phyloP scores from a whole-genome alignment of 2,797 vertebrate genomes.

The Netta rufina region DNA sequence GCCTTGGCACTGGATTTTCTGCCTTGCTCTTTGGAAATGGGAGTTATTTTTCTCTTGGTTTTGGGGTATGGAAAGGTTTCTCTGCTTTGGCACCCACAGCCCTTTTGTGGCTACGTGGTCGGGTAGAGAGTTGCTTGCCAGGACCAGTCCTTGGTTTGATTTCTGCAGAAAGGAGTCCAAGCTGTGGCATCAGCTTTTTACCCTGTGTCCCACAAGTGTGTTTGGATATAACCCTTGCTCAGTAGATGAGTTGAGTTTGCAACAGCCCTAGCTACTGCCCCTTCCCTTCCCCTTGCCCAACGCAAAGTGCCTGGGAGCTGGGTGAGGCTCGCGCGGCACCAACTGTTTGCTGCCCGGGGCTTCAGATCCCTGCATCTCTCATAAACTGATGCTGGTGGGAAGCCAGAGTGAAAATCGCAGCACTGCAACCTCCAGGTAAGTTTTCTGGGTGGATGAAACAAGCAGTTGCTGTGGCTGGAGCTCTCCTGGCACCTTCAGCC shows the following conservation, averaged over 20 bases:
- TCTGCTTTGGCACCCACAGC: background rate
- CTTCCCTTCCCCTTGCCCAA: background rate
- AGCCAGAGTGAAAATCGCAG: background rate
- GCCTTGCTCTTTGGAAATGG: background rate
- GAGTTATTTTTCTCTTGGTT: background rate
- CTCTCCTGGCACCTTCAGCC: background rate
- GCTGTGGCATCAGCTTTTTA: background rate
- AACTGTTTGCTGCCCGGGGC: background rate
- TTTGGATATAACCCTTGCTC: background rate
- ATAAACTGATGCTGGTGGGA: background rate
- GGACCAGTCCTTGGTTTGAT: background rate
- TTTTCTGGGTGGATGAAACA: background rate
- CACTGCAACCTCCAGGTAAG: conserved; percentile 35
- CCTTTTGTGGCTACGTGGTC: background rate
- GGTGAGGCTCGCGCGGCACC: background rate
- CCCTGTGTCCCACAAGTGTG: rapidly evolving
- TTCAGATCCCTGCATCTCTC: background rate
- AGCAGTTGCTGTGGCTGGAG: background rate
- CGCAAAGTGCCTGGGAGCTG: background rate
- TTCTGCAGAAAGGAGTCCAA: background rate
- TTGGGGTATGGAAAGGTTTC: background rate
- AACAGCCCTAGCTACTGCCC: background rate
- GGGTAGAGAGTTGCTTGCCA: background rate
- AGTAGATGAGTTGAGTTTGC: background rate
- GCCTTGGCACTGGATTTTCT: conserved; percentile 14